These are phyloP conservation scores for Struthidea cinerea DNA, from an alignment of 2,113 vertebrate genomes.

Conservation along the genomic window DNA sequence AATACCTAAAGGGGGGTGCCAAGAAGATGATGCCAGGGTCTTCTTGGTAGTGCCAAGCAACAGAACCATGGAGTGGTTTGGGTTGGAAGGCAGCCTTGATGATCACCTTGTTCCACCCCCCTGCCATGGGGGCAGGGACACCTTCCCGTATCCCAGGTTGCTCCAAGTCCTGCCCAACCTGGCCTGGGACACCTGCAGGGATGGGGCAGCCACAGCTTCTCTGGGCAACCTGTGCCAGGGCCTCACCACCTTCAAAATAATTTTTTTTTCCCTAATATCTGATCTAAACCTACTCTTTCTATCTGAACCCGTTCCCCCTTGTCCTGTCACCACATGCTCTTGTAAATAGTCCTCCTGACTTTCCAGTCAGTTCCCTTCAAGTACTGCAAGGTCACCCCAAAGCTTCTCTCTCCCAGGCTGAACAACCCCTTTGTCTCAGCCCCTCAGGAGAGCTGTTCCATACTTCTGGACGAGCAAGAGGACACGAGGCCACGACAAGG, in stretches of 20 bases:
- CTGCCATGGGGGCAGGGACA: background rate
- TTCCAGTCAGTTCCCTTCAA: background rate
- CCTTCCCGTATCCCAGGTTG: accelerated
- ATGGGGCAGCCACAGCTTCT: background rate
- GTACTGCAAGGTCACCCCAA: background rate
- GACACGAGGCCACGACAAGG: background rate
- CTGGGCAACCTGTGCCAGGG: background rate
- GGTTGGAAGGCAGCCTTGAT: background rate
- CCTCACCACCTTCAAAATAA: background rate
- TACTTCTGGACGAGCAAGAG: background rate
- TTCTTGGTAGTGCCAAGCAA: background rate
- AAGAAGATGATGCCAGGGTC: background rate
- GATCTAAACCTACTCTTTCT: background rate
- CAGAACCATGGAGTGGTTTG: background rate
- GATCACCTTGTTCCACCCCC: accelerated
- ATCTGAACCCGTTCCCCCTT: background rate
- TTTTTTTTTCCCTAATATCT: accelerated
- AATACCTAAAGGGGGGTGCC: background rate
- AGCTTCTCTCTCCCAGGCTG: background rate
- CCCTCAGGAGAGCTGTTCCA: background rate
- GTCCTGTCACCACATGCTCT: too few relatives aligned
- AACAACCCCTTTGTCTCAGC: background rate
- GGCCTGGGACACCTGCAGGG: background rate
- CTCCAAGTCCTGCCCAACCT: background rate
- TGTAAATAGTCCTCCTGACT: background rate